Evolutionary conservation across 2,888 invertebrate genomes (phyloP), one percentile per base, ranked within the genome.

Genomic region (Drosophila leonis): DNA sequence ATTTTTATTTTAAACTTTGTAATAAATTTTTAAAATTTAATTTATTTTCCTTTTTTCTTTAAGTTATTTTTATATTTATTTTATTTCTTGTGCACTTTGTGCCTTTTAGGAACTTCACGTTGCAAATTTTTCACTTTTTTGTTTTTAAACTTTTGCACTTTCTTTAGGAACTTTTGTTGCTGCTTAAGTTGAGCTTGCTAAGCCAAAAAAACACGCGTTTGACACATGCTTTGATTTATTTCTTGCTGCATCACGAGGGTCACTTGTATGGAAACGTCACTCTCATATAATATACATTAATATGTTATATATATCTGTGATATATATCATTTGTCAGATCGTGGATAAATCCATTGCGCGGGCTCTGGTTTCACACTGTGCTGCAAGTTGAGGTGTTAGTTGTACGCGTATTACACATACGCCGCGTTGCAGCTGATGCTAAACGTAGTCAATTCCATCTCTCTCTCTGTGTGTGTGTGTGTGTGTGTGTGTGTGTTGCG

Each of bases 81-180:
- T 54, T n/a, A 60, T 44, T 37, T 31, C 4, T 27, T 61, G n/a
- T 76, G 71, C 72, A 79, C 79, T 76, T 44, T 49, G 51, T 66
- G 55, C 46, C n/a, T 68, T 13, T 61, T 83, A 85, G 84, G 83
- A 83, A 83, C 83, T 82, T 76, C 70, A 29, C 51, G 68, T 83
- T 81, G 37, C 68, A 31, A 10, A 52, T 72, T 63, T 60, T 39
- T 42, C 27, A 65, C 39, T 44, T 51, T 49, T 52, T 49, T 52
- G 4, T 7, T 57, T 18, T 42, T 10, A 24, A 2, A 39, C 12
- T 42, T 55, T 82, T 81, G 82, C 78, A 80, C 82, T 75, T 75
- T 69, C 5, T 66, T 15, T 55, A 87, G 87, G 88, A 87, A 86
- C 86, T 88, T 80, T 77, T 31, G 65, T 82, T 71, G 68, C 49